phyloP scores from a whole-genome alignment of 2,797 vertebrate genomes.

The Zonotrichia albicollis region DNA sequence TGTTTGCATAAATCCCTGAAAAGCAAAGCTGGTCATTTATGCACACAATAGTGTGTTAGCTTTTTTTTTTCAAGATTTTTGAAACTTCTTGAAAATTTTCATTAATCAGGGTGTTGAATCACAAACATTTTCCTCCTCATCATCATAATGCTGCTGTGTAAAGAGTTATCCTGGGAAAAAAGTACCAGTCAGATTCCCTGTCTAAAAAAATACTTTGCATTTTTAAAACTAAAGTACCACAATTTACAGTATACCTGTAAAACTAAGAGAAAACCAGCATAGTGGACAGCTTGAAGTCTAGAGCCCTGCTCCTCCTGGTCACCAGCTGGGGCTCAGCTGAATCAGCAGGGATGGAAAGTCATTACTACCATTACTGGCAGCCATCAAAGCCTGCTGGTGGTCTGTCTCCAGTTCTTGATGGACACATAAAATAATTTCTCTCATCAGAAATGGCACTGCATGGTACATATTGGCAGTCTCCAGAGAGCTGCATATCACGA shows the following conservation, averaged over 20 bases:
- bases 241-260: not conserved
- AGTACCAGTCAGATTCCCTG: not conserved
- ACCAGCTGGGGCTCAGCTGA: not conserved
- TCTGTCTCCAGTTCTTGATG: not conserved
- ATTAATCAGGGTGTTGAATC: not conserved
- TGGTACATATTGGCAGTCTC: not conserved
- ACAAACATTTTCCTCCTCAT: not conserved
- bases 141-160: not conserved
- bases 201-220: not conserved
- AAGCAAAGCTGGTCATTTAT: not conserved
- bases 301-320: not conserved
- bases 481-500: not conserved
- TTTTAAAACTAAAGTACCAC: not conserved
- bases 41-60: rapidly evolving
- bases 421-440: not conserved
- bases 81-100: not conserved
- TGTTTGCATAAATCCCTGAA: slow-evolving; percentile 38
- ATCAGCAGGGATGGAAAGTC: not conserved
- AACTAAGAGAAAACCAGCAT: rapidly evolving
- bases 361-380: not conserved
- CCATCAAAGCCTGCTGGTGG: not conserved
- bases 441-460: not conserved
- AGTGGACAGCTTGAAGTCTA: not conserved
- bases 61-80: not conserved
- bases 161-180: not conserved